Conservation (phyloP, 2,797 vertebrate species). For the Danio aesculapii region DNA sequence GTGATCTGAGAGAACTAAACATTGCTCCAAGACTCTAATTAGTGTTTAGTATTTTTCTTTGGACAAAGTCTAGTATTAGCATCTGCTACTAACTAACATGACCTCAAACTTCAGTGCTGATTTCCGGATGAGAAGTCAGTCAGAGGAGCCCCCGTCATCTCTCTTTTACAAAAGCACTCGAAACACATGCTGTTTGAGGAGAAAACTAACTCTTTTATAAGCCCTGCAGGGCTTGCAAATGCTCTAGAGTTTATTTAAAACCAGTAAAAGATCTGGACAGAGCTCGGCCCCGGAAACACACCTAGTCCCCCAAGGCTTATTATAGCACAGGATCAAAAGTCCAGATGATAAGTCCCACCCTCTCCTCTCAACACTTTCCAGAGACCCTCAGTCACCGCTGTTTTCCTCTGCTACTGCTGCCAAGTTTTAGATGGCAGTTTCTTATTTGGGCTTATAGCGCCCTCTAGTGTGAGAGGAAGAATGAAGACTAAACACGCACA, state of each 20-base stretch:
- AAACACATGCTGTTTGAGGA: conserved; percentile 29
- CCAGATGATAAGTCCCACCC: conserved; percentile 12
- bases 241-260: conserved; percentile 45
- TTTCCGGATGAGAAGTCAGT: conserved; percentile 2
- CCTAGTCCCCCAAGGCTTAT: conserved; percentile 31
- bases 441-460: conserved; percentile 1
- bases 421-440: neutral
- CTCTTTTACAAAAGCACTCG: conserved; percentile 1
- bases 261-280: conserved; percentile 34
- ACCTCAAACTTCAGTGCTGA: conserved; percentile 1
- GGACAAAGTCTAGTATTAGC: conserved; percentile 17
- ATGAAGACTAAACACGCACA: too few species aligned
- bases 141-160: neutral
- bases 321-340: conserved; percentile 34
- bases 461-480: conserved; percentile 7
- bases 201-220: conserved; percentile 31
- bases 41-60: conserved; percentile 13
- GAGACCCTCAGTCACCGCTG: neutral
- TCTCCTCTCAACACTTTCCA: conserved; percentile 28
- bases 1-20: neutral
- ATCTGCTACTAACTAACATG: conserved; percentile 19
- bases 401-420: conserved; percentile 13
- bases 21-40: conserved; percentile 4
- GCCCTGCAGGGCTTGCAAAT: conserved; percentile 34
- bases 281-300: conserved; percentile 38